Conservation (phyloP, 2,113 vertebrate genomes). For the Hypocryptadius cinnamomeus region DNA sequence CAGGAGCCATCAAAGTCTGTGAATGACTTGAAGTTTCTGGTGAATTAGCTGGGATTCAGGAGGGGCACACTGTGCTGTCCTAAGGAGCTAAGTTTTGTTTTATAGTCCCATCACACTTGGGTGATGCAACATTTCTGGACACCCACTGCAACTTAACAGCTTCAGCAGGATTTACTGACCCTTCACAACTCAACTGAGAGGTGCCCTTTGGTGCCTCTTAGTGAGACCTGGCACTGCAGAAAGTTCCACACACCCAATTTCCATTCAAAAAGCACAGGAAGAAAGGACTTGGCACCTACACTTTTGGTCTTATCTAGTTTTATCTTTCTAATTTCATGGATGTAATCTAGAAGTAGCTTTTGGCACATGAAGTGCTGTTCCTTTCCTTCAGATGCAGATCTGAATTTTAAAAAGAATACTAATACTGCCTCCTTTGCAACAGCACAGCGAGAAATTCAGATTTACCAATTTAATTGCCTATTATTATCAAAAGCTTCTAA, state of each 20-base stretch:
- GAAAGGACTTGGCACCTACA: background rate
- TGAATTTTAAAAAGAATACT: conserved; percentile 1
- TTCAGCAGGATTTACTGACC: background rate
- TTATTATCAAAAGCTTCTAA: conserved; percentile 35
- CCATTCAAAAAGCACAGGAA: background rate
- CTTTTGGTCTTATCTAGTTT: background rate
- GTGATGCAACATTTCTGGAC: background rate
- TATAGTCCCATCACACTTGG: background rate
- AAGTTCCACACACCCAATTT: background rate
- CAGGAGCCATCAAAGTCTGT: background rate
- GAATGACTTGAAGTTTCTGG: background rate
- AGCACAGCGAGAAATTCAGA: conserved; percentile 1
- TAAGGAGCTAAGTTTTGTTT: background rate
- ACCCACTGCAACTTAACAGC: background rate
- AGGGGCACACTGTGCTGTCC: background rate
- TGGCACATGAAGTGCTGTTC: background rate
- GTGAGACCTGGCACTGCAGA: background rate
- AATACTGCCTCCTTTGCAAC: background rate
- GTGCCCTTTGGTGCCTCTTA: background rate
- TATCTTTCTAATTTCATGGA: conserved; percentile 30
- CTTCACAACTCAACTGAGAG: background rate
- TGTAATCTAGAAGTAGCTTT: conserved; percentile 6
- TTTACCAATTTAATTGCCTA: conserved; percentile 14
- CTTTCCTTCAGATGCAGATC: background rate
- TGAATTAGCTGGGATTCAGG: background rate